phyloP scores from a whole-genome alignment of 2,797 vertebrate species.

The Xenentodon cancila region DNA sequence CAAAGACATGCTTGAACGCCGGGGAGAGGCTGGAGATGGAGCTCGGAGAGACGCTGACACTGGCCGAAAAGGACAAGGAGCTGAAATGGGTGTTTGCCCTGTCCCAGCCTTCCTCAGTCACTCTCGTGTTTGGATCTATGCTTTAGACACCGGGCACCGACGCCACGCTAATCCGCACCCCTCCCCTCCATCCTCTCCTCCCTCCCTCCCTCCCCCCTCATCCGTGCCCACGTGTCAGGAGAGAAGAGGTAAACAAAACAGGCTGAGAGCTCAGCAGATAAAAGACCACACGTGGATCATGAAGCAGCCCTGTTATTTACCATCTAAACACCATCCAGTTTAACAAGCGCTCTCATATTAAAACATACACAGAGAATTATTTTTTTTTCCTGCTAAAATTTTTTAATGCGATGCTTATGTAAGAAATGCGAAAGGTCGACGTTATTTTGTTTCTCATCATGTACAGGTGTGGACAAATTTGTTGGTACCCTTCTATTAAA shows the following conservation, averaged over 20 bases:
- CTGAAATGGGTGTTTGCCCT: conserved; percentile 32
- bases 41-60: conserved; percentile 51
- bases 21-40: conserved; percentile 16
- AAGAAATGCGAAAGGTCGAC: neutral
- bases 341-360: too few species aligned
- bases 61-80: conserved; percentile 48
- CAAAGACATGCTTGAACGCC: conserved; percentile 66
- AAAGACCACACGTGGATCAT: conserved; percentile 4
- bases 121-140: conserved; percentile 52
- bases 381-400: too few species aligned
- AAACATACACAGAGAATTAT: too few species aligned
- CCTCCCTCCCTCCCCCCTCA: neutral
- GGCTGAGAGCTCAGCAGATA: conserved; percentile 23
- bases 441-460: too few species aligned
- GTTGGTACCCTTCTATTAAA: too few species aligned
- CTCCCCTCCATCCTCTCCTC: neutral
- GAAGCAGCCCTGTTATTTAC: too few species aligned
- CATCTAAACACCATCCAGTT: neutral
- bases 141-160: conserved; percentile 52
- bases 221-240: conserved; percentile 61
- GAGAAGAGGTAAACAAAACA: conserved; percentile 70
- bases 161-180: conserved; percentile 58
- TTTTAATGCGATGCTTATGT: neutral
- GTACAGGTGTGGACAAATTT: too few species aligned
- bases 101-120: conserved; percentile 29